phyloP scores from a whole-genome alignment of 2,113 vertebrate species.

The Oceanodroma tethys region DNA sequence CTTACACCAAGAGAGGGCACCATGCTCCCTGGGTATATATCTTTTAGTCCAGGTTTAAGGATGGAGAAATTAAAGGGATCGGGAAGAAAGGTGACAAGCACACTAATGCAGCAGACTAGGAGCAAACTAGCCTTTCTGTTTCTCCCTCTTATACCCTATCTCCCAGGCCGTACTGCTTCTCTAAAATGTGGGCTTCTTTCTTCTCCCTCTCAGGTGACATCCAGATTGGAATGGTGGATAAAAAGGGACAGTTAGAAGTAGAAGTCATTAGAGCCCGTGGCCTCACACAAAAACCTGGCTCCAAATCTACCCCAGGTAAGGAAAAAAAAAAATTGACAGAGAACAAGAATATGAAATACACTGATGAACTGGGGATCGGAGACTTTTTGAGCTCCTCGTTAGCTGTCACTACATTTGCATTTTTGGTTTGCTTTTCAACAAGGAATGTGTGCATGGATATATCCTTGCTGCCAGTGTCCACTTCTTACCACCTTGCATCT shows the following conservation, averaged over 20 bases:
- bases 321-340: neutral
- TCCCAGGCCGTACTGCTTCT: neutral
- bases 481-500: neutral
- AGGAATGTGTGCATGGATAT: rapidly evolving
- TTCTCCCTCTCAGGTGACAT: constrained; percentile 85
- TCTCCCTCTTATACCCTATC: neutral
- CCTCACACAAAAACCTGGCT: constrained; percentile 92
- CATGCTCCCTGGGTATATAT: rapidly evolving
- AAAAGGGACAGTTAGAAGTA: constrained; percentile 96
- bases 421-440: neutral
- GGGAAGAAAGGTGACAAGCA: neutral
- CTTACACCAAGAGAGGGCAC: neutral
- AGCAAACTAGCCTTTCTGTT: neutral
- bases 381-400: neutral
- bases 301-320: constrained; percentile 95
- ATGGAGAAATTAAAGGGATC: neutral
- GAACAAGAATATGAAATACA: neutral
- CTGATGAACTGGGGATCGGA: neutral
- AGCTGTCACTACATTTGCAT: neutral
- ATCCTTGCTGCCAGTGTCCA: neutral
- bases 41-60: neutral
- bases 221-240: constrained; percentile 98
- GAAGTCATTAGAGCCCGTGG: constrained; percentile 97
- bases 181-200: neutral
- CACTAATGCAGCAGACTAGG: neutral